Percentiles rank a stretch among this genome's conserved stretches.
These are phyloP conservation scores for Cotesia vestalis DNA, from an alignment of 1,140 invertebrate species.

Conservation along the genomic window DNA sequence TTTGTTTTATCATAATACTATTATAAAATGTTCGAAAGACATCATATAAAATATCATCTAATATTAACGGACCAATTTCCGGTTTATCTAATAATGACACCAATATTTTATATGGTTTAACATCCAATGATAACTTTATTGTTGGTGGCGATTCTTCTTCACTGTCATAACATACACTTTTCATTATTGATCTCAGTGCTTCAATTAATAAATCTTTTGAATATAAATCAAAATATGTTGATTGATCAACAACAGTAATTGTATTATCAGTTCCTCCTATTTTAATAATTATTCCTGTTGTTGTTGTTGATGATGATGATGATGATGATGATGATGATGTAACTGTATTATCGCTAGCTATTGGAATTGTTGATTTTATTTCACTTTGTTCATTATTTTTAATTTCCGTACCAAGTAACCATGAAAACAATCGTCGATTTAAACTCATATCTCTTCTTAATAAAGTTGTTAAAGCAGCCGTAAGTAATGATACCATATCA, in stretches of 20 bases:
- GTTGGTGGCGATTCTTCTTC: no score
- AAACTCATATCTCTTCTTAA: constrained; percentile 91
- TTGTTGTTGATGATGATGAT: no score
- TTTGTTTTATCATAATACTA: constrained; percentile 39
- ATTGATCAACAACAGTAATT: constrained; percentile 38
- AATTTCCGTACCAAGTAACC: constrained; percentile 81
- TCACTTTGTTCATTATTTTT: constrained; percentile 50
- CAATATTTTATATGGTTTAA: constrained; percentile 86
- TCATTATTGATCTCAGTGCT: constrained; percentile 72
- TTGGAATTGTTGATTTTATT: no score
- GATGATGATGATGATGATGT: no score
- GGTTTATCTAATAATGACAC: constrained; percentile 89
- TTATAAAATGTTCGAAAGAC: constrained; percentile 76
- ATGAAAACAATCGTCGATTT: constrained; percentile 85
- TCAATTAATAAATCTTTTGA: constrained; percentile 76
- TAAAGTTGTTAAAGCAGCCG: constrained; percentile 83
- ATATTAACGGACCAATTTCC: constrained; percentile 85
- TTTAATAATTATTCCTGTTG: no score
- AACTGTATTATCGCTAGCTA: no score
- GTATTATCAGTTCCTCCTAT: no score
- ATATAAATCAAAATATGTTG: constrained; percentile 78
- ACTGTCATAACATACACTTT: constrained; percentile 68
- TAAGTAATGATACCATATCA: constrained; percentile 82
- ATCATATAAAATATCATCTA: constrained; percentile 87
- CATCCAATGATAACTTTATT: constrained; percentile 66